Conservation (phyloP, 2,797 vertebrate species). For the Amniataba percoides region DNA sequence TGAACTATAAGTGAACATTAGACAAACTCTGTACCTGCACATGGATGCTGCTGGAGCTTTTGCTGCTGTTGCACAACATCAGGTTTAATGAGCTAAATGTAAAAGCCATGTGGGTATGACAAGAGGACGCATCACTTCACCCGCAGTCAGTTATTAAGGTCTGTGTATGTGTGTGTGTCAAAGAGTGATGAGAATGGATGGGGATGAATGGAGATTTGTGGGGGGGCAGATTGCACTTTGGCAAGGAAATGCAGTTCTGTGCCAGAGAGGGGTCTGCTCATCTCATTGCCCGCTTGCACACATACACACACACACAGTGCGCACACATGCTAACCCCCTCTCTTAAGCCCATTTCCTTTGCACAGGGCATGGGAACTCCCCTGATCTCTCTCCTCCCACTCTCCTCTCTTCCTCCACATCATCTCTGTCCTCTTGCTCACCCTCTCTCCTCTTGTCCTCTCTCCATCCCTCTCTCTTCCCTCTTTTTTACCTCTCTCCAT, state of each 20-base stretch:
- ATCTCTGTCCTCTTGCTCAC: constrained; percentile 78
- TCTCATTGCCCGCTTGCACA: constrained; percentile 79
- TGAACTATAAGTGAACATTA: neutral
- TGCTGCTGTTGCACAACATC: constrained; percentile 50
- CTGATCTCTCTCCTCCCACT: constrained; percentile 81
- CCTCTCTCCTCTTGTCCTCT: constrained; percentile 67
- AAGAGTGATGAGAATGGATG: constrained; percentile 59
- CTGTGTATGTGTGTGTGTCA: constrained; percentile 26
- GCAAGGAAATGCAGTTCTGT: constrained; percentile 71
- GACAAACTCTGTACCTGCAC: constrained; percentile 30
- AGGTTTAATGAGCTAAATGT: constrained; percentile 59
- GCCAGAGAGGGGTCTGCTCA: constrained; percentile 83
- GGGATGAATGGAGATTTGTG: constrained; percentile 55
- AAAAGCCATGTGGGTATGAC: constrained; percentile 63
- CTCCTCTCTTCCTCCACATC: constrained; percentile 75
- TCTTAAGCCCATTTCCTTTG: constrained; percentile 86
- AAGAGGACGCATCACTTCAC: constrained; percentile 41
- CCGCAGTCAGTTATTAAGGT: constrained; percentile 30
- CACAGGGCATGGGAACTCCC: constrained; percentile 88
- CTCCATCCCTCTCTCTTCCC: constrained; percentile 41
- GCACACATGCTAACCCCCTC: constrained; percentile 76
- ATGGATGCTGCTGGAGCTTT: constrained; percentile 33
- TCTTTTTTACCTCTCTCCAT: constrained; percentile 62
- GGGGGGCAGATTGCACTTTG: constrained; percentile 67
- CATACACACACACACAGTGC: constrained; percentile 43